These are phyloP conservation scores for Myzus persicae DNA, from an alignment of 1,140 invertebrate genomes.

Conservation along the genomic window DNA sequence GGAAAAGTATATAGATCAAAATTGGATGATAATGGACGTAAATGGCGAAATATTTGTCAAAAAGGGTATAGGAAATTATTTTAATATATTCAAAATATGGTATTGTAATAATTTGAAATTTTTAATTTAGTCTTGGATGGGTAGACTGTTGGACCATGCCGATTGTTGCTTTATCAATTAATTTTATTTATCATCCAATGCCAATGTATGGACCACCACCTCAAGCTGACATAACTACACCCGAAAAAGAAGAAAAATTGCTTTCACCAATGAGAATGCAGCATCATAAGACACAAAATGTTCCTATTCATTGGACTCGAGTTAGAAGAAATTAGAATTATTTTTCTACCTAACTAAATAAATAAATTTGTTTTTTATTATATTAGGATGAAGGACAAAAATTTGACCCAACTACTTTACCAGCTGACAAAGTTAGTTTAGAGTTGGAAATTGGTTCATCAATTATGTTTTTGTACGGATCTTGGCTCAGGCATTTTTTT, in stretches of 20 bases:
- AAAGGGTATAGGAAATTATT: slow-evolving; percentile 67
- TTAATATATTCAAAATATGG: neutral
- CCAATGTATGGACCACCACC: slow-evolving; percentile 84
- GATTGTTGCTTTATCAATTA: slow-evolving; percentile 88
- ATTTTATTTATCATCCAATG: slow-evolving; percentile 90
- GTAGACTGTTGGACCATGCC: slow-evolving; percentile 95
- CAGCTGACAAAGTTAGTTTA: slow-evolving; percentile 86
- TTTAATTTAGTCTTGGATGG: slow-evolving; percentile 77
- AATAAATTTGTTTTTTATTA: neutral
- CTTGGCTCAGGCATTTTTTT: slow-evolving; percentile 86
- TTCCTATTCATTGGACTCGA: slow-evolving; percentile 69
- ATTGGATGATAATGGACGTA: slow-evolving; percentile 68
- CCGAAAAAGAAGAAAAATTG: slow-evolving; percentile 91
- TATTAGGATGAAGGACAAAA: slow-evolving; percentile 71
- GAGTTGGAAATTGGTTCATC: slow-evolving; percentile 95
- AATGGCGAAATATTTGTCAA: slow-evolving; percentile 88
- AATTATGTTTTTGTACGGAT: slow-evolving; percentile 86
- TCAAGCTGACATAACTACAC: slow-evolving; percentile 89
- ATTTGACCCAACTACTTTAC: slow-evolving; percentile 85
- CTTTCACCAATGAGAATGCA: slow-evolving; percentile 90
- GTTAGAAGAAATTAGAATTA: slow-evolving; percentile 60
- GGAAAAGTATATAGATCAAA: slow-evolving; percentile 67
- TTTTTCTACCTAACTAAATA: slow-evolving; percentile 19
- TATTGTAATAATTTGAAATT: slow-evolving; percentile 4
- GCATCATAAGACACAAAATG: slow-evolving; percentile 48